Evolutionary conservation across 2,797 vertebrate genomes (phyloP).

Genomic region (Tympanoctomys barrerae): DNA sequence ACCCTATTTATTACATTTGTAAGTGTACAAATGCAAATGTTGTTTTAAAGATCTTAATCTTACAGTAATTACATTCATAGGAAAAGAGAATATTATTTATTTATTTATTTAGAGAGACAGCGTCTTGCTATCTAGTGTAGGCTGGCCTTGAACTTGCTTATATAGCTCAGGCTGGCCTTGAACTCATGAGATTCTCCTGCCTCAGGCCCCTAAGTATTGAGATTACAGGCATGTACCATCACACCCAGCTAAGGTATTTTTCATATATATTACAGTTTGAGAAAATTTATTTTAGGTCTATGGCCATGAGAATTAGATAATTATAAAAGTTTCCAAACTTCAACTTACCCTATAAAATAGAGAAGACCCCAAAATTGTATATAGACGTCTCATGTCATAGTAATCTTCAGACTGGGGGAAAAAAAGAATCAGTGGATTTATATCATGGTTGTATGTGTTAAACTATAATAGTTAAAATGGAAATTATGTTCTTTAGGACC

Average conservation of each 20-base stretch:
- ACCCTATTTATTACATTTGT: background rate
- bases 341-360: constrained; percentile 96
- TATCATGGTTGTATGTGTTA: constrained; percentile 3
- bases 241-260: background rate
- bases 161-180: no score
- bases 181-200: no score
- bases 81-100: background rate
- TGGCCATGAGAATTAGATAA: constrained; percentile 3
- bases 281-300: constrained; percentile 42
- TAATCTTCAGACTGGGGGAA: constrained; percentile 96
- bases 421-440: constrained; percentile 66
- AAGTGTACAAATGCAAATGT: constrained; percentile 2
- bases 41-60: constrained; percentile 51
- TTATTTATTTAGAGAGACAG: no score
- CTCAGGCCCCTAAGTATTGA: no score
- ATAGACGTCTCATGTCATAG: constrained; percentile 95
- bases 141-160: background rate
- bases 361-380: constrained; percentile 95
- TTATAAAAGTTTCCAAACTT: constrained; percentile 61
- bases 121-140: no score
- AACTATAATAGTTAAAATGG: constrained; percentile 40
- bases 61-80: background rate
- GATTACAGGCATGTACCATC: no score
- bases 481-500: constrained; percentile 33
- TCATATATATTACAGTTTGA: constrained; percentile 49